A percentile compares a stretch with the other conserved stretches of the same genome.
These are phyloP conservation scores for Drosophila novamexicana DNA, from an alignment of 1,140 invertebrate species.

Conservation along the genomic window DNA sequence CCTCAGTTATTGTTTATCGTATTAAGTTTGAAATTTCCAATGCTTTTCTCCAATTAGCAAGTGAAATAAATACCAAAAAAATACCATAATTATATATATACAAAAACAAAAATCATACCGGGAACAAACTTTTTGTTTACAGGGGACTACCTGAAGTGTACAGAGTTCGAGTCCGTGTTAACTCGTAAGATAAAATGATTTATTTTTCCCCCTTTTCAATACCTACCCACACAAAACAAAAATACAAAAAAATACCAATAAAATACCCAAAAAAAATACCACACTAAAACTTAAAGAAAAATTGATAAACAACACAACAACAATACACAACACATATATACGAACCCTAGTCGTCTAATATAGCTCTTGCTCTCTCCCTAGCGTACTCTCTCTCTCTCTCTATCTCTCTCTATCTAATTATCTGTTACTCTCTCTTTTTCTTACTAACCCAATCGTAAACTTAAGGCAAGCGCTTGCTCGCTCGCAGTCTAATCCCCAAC, in stretches of 20 bases:
- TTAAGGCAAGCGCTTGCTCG: conserved; percentile 20
- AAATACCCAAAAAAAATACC: conserved; percentile 20
- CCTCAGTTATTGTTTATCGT: conserved; percentile 41
- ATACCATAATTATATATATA: conserved; percentile 47
- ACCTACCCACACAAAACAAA: conserved; percentile 38
- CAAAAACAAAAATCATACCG: conserved; percentile 84
- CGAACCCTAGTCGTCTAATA: conserved; percentile 38
- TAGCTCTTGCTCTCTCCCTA: conserved; percentile 29
- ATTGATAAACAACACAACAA: conserved; percentile 37
- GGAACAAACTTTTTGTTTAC: conserved; percentile 88
- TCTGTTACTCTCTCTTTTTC: conserved; percentile 14
- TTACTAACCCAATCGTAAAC: conserved; percentile 11
- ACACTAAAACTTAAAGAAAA: conserved; percentile 34
- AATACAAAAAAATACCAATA: conserved; percentile 16
- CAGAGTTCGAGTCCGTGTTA: conserved; percentile 90
- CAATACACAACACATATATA: conserved; percentile 24
- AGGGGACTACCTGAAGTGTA: conserved; percentile 90
- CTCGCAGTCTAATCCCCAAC: conserved; percentile 21
- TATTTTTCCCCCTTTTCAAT: conserved; percentile 63
- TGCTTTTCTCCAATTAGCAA: conserved; percentile 20
- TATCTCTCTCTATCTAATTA: conserved; percentile 3
- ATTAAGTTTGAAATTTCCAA: conserved; percentile 33
- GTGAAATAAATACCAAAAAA: conserved; percentile 42
- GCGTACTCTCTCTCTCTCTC: conserved; percentile 17
- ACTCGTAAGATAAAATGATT: conserved; percentile 88